These are phyloP conservation scores for Coregonus suidteri DNA, from an alignment of 2,797 vertebrate species.

Conservation along the genomic window DNA sequence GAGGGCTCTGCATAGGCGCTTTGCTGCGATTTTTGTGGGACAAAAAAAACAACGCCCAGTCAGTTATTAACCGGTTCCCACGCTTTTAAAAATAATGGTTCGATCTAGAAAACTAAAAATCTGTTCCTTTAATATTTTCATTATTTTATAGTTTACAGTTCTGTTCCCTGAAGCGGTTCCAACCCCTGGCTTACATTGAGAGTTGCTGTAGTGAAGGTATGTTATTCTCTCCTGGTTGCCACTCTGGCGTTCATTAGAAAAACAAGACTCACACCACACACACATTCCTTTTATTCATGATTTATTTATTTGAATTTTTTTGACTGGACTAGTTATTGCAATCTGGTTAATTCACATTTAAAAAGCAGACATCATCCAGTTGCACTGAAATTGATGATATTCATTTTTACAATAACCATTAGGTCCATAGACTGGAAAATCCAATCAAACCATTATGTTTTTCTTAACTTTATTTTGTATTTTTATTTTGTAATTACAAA, in stretches of 20 bases:
- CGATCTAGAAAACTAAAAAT: no score
- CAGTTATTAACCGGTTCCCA: no score
- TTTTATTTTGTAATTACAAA: constrained; percentile 89
- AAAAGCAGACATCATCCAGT: constrained; percentile 98
- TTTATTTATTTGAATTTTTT: constrained; percentile 78
- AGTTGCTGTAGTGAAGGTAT: not conserved
- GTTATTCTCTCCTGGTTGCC: not conserved
- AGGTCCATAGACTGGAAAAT: constrained; percentile 97
- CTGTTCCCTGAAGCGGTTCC: no score
- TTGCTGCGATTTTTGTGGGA: no score
- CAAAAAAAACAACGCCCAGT: no score
- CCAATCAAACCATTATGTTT: constrained; percentile 92
- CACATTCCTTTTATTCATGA: constrained; percentile 88
- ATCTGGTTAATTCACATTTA: constrained; percentile 99
- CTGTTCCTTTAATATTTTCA: no score
- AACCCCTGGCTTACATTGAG: not conserved
- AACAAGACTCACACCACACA: constrained; percentile 68
- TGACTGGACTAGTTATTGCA: constrained; percentile 97
- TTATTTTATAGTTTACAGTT: no score
- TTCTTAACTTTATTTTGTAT: constrained; percentile 79
- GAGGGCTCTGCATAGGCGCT: no score
- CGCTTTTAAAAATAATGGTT: no score
- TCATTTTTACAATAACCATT: constrained; percentile 95
- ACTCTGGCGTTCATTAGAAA: constrained; percentile 5
- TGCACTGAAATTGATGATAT: constrained; percentile 93